phyloP scores from a whole-genome alignment of 2,113 vertebrate species.

The Odocoileus virginianus region DNA sequence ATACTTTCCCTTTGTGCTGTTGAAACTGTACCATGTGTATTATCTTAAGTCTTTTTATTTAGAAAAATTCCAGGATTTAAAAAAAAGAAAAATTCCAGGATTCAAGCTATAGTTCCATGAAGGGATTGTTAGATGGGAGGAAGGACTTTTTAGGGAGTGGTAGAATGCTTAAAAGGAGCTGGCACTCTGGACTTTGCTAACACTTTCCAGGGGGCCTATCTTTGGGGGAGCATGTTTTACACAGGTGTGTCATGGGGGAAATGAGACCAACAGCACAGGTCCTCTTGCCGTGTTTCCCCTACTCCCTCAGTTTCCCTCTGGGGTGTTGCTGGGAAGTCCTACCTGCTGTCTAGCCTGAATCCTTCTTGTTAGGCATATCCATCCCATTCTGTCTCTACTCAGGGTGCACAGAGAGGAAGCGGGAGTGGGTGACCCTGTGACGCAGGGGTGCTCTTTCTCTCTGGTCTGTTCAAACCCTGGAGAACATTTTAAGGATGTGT shows the following conservation, averaged over 20 bases:
- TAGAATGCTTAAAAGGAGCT: background rate
- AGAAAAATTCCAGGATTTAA: background rate
- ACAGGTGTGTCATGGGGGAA: background rate
- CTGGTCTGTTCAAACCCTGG: background rate
- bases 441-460: background rate
- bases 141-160: background rate
- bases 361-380: background rate
- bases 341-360: background rate
- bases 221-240: background rate
- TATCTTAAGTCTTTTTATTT: background rate
- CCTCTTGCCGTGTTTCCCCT: background rate
- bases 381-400: background rate
- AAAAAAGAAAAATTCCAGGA: background rate
- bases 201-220: fast-evolving
- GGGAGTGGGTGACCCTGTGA: background rate
- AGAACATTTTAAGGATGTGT: background rate
- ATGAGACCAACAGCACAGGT: background rate
- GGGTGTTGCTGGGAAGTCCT: background rate
- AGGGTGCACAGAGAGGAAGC: background rate
- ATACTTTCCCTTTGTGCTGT: background rate
- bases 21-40: background rate
- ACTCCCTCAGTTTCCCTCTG: background rate
- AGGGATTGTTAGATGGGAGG: background rate
- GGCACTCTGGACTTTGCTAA: background rate
- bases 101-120: background rate